A percentile compares a stretch with the other conserved stretches of the same genome.
phyloP scores from a whole-genome alignment of 2,888 invertebrate species.

The Rhagonycha fulva region DNA sequence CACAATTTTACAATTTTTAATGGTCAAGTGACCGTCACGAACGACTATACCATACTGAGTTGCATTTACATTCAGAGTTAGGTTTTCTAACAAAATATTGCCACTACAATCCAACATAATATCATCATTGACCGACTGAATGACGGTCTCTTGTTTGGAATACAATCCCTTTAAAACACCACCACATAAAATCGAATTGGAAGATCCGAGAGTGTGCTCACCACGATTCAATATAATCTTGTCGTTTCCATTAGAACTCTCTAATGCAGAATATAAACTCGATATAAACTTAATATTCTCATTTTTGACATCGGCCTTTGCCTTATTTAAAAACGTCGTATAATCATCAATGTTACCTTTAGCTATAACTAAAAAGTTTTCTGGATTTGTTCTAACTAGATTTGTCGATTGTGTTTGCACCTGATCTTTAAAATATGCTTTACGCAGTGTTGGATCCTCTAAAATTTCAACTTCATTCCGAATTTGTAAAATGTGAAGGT shows the following conservation, averaged over 20 bases:
- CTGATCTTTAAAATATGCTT: conserved; percentile 50
- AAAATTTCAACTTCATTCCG: conserved; percentile 63
- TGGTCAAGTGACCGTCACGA: conserved; percentile 55
- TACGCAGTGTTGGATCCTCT: conserved; percentile 63
- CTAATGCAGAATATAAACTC: conserved; percentile 52
- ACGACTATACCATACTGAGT: conserved; percentile 59
- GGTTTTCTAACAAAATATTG: conserved; percentile 58
- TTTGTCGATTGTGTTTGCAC: conserved; percentile 28
- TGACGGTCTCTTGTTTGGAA: conserved; percentile 38
- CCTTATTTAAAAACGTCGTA: conserved; percentile 53
- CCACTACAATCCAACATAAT: conserved; percentile 61
- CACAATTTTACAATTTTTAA: conserved; percentile 59
- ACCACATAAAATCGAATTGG: conserved; percentile 60
- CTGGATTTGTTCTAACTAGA: conserved; percentile 27
- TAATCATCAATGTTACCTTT: conserved; percentile 56
- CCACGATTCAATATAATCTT: conserved; percentile 59
- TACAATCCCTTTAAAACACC: conserved; percentile 49
- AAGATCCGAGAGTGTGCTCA: conserved; percentile 56
- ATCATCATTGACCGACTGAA: conserved; percentile 57
- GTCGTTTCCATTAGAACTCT: conserved; percentile 54
- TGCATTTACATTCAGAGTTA: conserved; percentile 59
- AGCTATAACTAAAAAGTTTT: conserved; percentile 56
- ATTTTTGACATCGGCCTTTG: conserved; percentile 51
- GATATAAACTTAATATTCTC: conserved; percentile 54
- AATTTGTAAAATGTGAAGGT: conserved; percentile 62